These are phyloP conservation scores for Holocentrus rufus DNA, from an alignment of 2,797 vertebrate species.

Conservation along the genomic window DNA sequence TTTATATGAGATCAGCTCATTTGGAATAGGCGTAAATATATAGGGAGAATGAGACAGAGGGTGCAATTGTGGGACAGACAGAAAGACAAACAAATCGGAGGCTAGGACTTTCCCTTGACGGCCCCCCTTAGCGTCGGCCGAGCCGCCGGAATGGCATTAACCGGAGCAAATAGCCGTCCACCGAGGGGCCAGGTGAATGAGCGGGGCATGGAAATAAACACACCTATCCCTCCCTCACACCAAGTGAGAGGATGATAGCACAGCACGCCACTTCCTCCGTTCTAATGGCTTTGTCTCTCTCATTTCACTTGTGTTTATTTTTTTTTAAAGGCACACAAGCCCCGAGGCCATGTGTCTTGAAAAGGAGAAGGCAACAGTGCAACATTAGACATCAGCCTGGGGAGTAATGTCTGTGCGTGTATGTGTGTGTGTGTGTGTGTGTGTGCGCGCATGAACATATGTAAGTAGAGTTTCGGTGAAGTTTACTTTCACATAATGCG, in stretches of 20 bases:
- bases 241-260: conserved; percentile 19
- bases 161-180: conserved; percentile 27
- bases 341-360: conserved; percentile 34
- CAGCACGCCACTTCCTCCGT: conserved; percentile 24
- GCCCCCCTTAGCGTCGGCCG: background rate
- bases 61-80: conserved; percentile 1
- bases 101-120: background rate
- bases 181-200: conserved; percentile 4
- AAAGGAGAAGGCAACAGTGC: conserved; percentile 29
- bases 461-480: conserved; percentile 23
- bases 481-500: conserved; percentile 38
- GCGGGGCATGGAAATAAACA: conserved; percentile 27
- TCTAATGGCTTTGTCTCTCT: conserved; percentile 34
- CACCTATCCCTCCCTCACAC: conserved; percentile 17
- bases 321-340: conserved; percentile 36
- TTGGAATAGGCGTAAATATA: conserved; percentile 17
- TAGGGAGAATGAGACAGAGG: conserved; percentile 21
- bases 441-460: conserved; percentile 27
- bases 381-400: conserved; percentile 40
- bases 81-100: background rate
- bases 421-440: conserved; percentile 9
- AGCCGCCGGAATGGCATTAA: conserved; percentile 18
- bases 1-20: conserved; percentile 23
- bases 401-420: conserved; percentile 7
- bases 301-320: conserved; percentile 21